These are phyloP conservation scores for Axea sp. DNA, from an alignment of 2,888 invertebrate species.

Conservation along the genomic window DNA sequence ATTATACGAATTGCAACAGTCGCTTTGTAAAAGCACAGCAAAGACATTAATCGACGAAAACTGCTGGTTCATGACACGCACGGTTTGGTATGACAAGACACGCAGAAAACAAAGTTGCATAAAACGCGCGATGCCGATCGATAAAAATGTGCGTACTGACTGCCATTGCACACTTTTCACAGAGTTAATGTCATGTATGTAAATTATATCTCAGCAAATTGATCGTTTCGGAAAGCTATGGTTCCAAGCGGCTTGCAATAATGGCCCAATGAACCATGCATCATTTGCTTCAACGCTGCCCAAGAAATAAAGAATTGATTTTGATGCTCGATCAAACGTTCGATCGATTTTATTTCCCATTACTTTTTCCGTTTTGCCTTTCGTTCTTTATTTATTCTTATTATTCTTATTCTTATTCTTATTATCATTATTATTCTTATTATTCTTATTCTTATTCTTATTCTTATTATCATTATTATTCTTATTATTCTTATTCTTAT, in stretches of 20 bases:
- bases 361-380: no score
- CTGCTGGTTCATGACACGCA: slow-evolving; percentile 32
- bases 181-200: slow-evolving; percentile 27
- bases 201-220: slow-evolving; percentile 35
- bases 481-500: no score
- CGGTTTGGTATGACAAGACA: neutral
- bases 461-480: no score
- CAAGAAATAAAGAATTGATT: no score
- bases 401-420: no score
- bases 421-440: no score
- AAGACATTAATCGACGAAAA: slow-evolving; percentile 44
- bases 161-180: neutral
- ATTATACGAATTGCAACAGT: slow-evolving; percentile 21
- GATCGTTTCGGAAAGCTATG: slow-evolving; percentile 25
- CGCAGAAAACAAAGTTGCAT: neutral
- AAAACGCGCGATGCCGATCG: slow-evolving; percentile 6
- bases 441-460: no score
- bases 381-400: no score
- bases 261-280: slow-evolving; percentile 11
- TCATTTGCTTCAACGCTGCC: slow-evolving; percentile 2
- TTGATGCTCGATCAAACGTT: no score
- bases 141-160: neutral
- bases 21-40: slow-evolving; percentile 23
- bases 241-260: slow-evolving; percentile 10
- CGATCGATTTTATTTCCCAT: no score